Percentiles rank a stretch among this genome's conserved stretches.
These are phyloP conservation scores for Belonocnema kinseyi DNA, from an alignment of 1,140 invertebrate species.

Conservation along the genomic window DNA sequence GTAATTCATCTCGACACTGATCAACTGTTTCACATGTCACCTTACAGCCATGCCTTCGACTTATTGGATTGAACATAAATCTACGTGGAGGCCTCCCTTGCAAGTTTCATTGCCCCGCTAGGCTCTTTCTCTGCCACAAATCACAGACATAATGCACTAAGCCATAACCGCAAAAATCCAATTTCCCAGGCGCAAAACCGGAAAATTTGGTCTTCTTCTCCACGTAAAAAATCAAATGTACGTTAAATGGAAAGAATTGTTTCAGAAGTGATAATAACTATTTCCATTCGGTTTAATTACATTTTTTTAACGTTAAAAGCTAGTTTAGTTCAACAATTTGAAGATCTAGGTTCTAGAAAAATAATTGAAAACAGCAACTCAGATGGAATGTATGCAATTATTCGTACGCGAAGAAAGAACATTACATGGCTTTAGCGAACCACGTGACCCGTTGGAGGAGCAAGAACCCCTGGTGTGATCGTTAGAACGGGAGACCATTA, in stretches of 20 bases:
- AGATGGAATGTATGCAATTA: background rate
- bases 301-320: too few species aligned
- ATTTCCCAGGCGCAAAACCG: background rate
- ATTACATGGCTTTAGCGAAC: background rate
- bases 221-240: too few species aligned
- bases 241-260: too few species aligned
- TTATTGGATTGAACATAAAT: constrained; percentile 28
- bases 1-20: constrained; percentile 20
- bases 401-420: background rate
- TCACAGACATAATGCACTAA: background rate
- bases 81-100: background rate
- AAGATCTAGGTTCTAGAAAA: too few species aligned
- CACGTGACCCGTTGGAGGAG: background rate
- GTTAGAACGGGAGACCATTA: background rate
- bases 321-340: too few species aligned
- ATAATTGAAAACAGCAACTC: too few species aligned
- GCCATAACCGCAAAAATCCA: constrained; percentile 4
- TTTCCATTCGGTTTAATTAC: too few species aligned
- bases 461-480: background rate
- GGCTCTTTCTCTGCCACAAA: background rate
- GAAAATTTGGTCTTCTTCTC: too few species aligned
- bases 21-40: constrained; percentile 25
- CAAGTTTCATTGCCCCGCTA: background rate
- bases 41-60: constrained; percentile 25
- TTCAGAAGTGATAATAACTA: too few species aligned